These are phyloP conservation scores for Phasianus colchicus DNA, from an alignment of 2,113 vertebrate species.

Conservation along the genomic window DNA sequence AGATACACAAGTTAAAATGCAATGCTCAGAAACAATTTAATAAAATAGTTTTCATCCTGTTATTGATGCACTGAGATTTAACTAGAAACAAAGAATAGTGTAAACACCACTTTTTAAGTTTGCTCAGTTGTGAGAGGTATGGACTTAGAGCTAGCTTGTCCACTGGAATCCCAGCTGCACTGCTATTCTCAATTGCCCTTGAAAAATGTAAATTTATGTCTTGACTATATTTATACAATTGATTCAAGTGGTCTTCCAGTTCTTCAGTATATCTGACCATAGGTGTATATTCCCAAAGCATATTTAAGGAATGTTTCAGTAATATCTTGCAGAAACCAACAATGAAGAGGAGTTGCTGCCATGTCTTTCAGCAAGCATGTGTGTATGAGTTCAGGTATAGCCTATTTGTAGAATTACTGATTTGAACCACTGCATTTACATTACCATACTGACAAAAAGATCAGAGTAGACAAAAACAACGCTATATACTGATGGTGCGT, in stretches of 20 bases:
- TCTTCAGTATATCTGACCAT: neutral
- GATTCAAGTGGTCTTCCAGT: neutral
- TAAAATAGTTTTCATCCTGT: neutral
- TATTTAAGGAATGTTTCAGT: neutral
- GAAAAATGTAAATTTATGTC: neutral
- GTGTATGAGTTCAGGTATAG: neutral
- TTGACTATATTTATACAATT: neutral
- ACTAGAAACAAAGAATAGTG: neutral
- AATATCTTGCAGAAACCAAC: neutral
- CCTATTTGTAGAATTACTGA: neutral
- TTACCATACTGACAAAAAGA: neutral
- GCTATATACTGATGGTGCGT: rapidly evolving
- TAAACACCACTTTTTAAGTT: neutral
- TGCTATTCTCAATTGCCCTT: neutral
- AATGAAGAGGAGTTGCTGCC: neutral
- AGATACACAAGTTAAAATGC: neutral
- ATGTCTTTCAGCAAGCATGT: neutral
- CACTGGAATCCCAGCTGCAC: neutral
- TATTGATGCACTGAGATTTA: neutral
- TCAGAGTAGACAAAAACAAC: neutral
- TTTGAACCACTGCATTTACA: neutral
- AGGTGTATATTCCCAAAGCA: neutral
- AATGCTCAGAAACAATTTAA: neutral
- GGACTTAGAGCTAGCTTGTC: neutral
- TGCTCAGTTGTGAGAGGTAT: neutral